Evolutionary conservation across 2,113 vertebrate genomes (phyloP).

Genomic region (Megaceryle torquata): DNA sequence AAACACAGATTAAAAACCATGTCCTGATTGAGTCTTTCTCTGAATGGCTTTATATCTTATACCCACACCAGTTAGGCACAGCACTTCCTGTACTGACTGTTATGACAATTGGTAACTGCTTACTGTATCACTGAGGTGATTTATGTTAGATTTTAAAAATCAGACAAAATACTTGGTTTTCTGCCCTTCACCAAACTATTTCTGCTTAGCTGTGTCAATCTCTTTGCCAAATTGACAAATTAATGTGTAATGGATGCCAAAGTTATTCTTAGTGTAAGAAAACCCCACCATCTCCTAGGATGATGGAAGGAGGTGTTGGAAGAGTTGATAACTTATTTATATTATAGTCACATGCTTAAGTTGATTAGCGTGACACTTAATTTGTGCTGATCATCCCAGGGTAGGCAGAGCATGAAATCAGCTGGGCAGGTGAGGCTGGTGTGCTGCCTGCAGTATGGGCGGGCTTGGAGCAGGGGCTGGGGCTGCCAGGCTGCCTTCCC

Average conservation of each 20-base stretch:
- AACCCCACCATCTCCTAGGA: neutral
- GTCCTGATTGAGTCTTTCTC: neutral
- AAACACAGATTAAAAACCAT: neutral
- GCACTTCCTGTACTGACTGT: neutral
- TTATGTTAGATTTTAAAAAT: neutral
- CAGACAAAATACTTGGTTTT: neutral
- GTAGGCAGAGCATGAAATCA: neutral
- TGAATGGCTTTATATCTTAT: neutral
- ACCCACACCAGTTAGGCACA: neutral
- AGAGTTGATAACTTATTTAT: neutral
- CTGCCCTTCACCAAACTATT: neutral
- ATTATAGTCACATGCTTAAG: neutral
- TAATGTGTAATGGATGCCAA: neutral
- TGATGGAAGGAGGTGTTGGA: neutral
- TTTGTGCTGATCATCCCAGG: neutral
- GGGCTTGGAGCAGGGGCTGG: neutral
- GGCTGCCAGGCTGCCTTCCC: neutral
- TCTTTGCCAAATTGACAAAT: neutral
- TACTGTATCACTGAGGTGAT: neutral
- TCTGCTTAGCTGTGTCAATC: neutral
- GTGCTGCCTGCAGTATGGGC: fast-evolving
- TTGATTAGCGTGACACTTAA: neutral
- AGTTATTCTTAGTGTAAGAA: neutral
- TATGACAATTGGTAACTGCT: neutral
- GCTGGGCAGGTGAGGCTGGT: neutral